Percentiles rank a stretch among this genome's conserved stretches.
Conservation (phyloP, 1,140 invertebrate genomes). For the Cepaea nemoralis region DNA sequence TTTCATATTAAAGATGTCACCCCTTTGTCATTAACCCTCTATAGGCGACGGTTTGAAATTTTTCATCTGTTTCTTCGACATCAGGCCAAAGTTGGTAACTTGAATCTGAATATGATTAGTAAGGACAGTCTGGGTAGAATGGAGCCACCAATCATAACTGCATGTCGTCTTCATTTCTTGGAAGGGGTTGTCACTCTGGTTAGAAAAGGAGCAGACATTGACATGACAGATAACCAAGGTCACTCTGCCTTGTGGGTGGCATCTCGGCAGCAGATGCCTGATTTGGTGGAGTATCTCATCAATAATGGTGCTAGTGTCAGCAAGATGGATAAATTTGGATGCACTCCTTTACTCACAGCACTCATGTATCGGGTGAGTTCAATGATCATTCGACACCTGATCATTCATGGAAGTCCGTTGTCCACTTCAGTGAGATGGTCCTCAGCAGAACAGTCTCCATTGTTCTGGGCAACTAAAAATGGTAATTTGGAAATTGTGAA, state of each 20-base stretch:
- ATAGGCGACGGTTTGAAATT: slow-evolving; percentile 64
- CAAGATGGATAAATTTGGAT: slow-evolving; percentile 59
- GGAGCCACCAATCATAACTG: slow-evolving; percentile 68
- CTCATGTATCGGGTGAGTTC: slow-evolving; percentile 64
- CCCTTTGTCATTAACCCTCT: slow-evolving; percentile 62
- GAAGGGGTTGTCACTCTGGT: slow-evolving; percentile 63
- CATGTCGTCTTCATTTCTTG: slow-evolving; percentile 65
- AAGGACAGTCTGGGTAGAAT: slow-evolving; percentile 63
- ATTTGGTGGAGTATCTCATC: slow-evolving; percentile 65
- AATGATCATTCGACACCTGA: slow-evolving; percentile 61
- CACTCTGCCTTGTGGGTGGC: slow-evolving; percentile 68
- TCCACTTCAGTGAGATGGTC: slow-evolving; percentile 47
- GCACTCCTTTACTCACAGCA: slow-evolving; percentile 62
- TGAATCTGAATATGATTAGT: slow-evolving; percentile 65
- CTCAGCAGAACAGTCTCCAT: slow-evolving; percentile 58
- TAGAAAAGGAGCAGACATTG: slow-evolving; percentile 65
- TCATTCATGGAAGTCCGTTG: slow-evolving; percentile 64
- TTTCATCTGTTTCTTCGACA: slow-evolving; percentile 64
- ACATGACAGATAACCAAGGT: slow-evolving; percentile 62
- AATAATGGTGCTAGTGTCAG: slow-evolving; percentile 67
- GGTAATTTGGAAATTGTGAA: slow-evolving; percentile 64
- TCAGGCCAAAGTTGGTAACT: slow-evolving; percentile 58
- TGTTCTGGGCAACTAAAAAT: slow-evolving; percentile 66
- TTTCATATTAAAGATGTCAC: slow-evolving; percentile 65
- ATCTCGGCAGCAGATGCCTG: slow-evolving; percentile 63